Evolutionary conservation across 1,140 invertebrate genomes (phyloP).

Genomic region (Bombus picipes): DNA sequence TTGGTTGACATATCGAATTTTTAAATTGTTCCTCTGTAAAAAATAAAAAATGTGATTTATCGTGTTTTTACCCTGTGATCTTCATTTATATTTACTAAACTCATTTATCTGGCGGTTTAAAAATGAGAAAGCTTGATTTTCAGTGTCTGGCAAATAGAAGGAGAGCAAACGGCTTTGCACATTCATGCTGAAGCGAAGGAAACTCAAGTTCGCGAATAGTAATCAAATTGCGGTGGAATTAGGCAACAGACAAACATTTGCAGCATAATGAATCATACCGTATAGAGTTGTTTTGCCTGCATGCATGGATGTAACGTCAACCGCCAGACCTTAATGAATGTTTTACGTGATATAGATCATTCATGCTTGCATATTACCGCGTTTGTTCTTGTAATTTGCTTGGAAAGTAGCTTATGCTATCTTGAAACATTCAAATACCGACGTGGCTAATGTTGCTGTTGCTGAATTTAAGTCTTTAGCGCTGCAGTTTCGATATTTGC

Average conservation of each 20-base stretch:
- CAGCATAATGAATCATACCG: background rate
- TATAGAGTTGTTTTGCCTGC: background rate
- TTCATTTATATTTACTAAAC: background rate
- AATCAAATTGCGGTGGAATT: slow-evolving; percentile 6
- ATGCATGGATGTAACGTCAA: background rate
- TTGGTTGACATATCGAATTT: background rate
- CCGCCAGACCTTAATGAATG: background rate
- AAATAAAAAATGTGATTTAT: too few relatives aligned
- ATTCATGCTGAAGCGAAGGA: background rate
- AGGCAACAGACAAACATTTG: background rate
- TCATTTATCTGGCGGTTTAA: background rate
- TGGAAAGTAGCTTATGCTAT: background rate
- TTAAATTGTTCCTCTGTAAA: background rate
- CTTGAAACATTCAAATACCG: background rate
- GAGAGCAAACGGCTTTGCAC: background rate
- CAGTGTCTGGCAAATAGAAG: background rate
- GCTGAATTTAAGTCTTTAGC: too few relatives aligned
- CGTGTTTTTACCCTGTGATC: background rate
- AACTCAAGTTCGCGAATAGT: background rate
- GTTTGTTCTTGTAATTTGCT: slow-evolving; percentile 9
- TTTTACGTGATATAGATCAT: background rate
- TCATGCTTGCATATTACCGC: background rate
- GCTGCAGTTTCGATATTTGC: background rate
- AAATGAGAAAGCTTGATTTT: background rate
- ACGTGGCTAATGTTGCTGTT: too few relatives aligned